These are phyloP conservation scores for Brenthis hecate DNA, from an alignment of 2,888 invertebrate species.

Conservation along the genomic window DNA sequence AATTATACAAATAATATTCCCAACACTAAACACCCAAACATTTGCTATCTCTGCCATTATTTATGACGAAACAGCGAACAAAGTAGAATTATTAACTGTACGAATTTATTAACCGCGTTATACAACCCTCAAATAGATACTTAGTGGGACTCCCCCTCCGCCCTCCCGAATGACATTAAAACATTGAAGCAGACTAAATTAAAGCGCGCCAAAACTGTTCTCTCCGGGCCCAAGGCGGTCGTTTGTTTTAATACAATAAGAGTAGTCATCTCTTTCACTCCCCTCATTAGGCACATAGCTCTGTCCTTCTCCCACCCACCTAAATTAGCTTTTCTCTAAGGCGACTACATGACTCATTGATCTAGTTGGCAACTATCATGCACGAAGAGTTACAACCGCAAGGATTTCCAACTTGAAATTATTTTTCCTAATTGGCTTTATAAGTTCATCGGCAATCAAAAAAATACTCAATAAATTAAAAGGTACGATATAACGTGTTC, in stretches of 20 bases:
- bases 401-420: neutral
- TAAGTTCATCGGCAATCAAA: conserved; percentile 18
- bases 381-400: conserved; percentile 9
- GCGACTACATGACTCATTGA: conserved; percentile 52
- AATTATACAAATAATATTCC: conserved; percentile 16
- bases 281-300: conserved; percentile 51
- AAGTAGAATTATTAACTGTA: conserved; percentile 68
- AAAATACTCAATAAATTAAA: conserved; percentile 49
- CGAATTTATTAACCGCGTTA: conserved; percentile 74
- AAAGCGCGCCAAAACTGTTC: conserved; percentile 81
- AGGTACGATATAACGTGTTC: conserved; percentile 67
- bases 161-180: conserved; percentile 72
- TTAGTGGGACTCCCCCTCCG: conserved; percentile 57
- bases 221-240: conserved; percentile 78
- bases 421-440: conserved; percentile 23
- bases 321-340: conserved; percentile 73
- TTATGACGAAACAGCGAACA: conserved; percentile 50
- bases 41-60: conserved; percentile 41
- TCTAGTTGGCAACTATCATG: conserved; percentile 38
- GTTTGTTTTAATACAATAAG: conserved; percentile 83
- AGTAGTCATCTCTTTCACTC: conserved; percentile 68
- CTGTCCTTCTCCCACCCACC: conserved; percentile 56
- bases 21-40: conserved; percentile 22
- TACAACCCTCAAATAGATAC: conserved; percentile 80
- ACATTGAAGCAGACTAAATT: conserved; percentile 80